These are phyloP conservation scores for Ophioninae sp. DNA, from an alignment of 2,888 invertebrate genomes.

Conservation along the genomic window DNA sequence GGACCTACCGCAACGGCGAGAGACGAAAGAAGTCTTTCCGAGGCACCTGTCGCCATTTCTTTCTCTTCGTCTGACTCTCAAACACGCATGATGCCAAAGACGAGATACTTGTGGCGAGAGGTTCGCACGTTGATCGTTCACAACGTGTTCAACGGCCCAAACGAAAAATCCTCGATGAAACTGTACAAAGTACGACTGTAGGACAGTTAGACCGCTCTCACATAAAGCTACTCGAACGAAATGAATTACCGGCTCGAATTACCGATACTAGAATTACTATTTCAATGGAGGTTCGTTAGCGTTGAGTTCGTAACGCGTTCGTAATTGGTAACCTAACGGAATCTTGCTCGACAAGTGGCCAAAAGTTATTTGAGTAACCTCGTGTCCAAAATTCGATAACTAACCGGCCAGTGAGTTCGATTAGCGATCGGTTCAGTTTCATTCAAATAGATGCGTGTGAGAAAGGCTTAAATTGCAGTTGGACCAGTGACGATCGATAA, in stretches of 20 bases:
- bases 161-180: background rate
- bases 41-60: conserved; percentile 18
- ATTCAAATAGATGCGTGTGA: background rate
- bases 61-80: conserved; percentile 38
- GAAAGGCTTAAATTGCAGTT: background rate
- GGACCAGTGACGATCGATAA: conserved; percentile 22
- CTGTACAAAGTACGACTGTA: background rate
- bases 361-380: no score
- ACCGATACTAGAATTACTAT: no score
- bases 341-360: no score
- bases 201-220: no score
- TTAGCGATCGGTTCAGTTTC: no score
- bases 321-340: no score
- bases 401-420: no score
- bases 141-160: conserved; percentile 49
- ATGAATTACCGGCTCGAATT: no score
- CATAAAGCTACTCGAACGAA: no score
- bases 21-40: conserved; percentile 68
- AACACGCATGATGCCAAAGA: conserved; percentile 43
- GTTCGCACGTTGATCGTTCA: conserved; percentile 75
- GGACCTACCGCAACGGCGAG: conserved; percentile 76
- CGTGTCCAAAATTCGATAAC: no score
- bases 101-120: conserved; percentile 46
- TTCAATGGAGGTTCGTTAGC: no score
- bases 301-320: no score